phyloP scores from a whole-genome alignment of 2,797 vertebrate species.

The Hipposideros larvatus region DNA sequence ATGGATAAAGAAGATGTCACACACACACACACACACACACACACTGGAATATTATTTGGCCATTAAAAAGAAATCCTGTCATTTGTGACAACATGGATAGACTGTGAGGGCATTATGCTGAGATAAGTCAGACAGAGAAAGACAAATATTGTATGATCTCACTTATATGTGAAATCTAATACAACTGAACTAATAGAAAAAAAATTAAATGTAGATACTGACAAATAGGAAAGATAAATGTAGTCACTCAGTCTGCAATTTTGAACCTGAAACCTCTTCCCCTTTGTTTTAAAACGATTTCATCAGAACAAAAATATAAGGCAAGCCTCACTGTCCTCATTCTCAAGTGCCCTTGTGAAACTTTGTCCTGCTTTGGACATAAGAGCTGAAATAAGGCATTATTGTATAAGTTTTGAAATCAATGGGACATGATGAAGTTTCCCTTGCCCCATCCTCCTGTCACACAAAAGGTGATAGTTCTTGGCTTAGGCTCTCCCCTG shows the following conservation, averaged over 20 bases:
- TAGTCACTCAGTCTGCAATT: background rate
- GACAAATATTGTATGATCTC: background rate
- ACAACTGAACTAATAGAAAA: background rate
- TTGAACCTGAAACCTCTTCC: background rate
- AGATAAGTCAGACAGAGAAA: background rate
- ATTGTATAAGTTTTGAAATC: background rate
- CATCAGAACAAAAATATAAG: background rate
- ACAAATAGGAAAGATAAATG: background rate
- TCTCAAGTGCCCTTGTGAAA: background rate
- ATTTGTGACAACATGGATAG: background rate
- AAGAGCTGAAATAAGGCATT: background rate
- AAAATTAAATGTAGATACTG: background rate
- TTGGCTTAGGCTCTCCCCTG: background rate
- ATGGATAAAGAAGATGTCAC: background rate
- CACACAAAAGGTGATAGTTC: background rate
- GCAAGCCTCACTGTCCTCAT: background rate
- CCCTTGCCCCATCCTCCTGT: background rate
- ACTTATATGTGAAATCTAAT: background rate
- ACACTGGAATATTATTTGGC: background rate
- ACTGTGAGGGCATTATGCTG: background rate
- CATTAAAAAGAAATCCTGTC: background rate
- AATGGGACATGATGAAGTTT: background rate
- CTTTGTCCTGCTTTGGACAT: background rate
- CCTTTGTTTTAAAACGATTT: background rate
- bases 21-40: too few relatives aligned